Evolutionary conservation across 1,140 invertebrate species (phyloP).

Genomic region (Oncopeltus fasciatus): DNA sequence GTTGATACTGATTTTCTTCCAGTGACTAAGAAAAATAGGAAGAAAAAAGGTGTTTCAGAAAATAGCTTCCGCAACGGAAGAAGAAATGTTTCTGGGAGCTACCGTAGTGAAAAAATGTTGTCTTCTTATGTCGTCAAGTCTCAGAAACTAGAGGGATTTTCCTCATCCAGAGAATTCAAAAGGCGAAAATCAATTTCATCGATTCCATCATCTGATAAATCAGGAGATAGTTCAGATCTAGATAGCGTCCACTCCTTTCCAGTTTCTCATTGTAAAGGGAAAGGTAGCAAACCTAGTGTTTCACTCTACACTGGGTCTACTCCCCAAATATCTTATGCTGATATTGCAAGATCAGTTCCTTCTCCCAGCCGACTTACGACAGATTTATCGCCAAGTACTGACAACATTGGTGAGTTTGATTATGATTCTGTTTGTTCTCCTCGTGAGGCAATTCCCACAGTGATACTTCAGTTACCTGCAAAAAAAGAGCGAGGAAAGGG

Average conservation of each 20-base stretch:
- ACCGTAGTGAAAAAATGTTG: conserved; percentile 27
- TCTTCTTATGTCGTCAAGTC: not conserved
- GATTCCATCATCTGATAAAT: conserved; percentile 52
- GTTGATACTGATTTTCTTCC: conserved; percentile 43
- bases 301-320: conserved; percentile 32
- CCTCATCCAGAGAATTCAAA: not conserved
- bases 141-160: not conserved
- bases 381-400: not conserved
- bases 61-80: not conserved
- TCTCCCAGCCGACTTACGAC: conserved; percentile 3
- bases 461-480: conserved; percentile 12
- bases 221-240: conserved; percentile 53
- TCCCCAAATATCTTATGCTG: conserved; percentile 56
- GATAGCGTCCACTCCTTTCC: conserved; percentile 60
- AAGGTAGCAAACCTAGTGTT: conserved; percentile 22
- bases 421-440: not conserved
- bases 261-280: conserved; percentile 37
- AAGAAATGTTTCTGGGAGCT: not conserved
- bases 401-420: not conserved
- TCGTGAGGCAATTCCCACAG: conserved; percentile 13
- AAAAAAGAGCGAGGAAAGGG: not conserved
- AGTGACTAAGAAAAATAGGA: conserved; percentile 54
- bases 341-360: conserved; percentile 37
- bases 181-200: conserved; percentile 40
- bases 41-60: conserved; percentile 31